Evolutionary conservation across 1,140 invertebrate species (phyloP).

Genomic region (Sitophilus oryzae): DNA sequence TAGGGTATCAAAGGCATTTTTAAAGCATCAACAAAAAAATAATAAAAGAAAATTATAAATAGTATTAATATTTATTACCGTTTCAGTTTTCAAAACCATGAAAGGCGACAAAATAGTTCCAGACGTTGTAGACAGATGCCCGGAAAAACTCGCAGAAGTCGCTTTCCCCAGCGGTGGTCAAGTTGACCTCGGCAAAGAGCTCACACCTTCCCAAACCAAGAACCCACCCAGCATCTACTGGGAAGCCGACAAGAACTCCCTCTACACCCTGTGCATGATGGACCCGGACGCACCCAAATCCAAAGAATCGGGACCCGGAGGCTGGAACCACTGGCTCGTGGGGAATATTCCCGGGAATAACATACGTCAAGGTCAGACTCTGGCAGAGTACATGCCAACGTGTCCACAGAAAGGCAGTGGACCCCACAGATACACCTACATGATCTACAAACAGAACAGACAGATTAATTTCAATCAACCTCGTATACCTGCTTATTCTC

Average conservation of each 20-base stretch:
- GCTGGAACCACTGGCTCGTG: slow-evolving; percentile 90
- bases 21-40: too few relatives aligned
- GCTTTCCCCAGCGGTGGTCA: slow-evolving; percentile 48
- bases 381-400: slow-evolving; percentile 76
- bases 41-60: too few relatives aligned
- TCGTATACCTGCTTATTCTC: slow-evolving; percentile 50
- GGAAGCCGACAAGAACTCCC: slow-evolving; percentile 53
- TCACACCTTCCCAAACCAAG: slow-evolving; percentile 70
- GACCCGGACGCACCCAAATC: slow-evolving; percentile 87
- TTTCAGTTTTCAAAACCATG: slow-evolving; percentile 28
- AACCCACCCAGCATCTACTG: slow-evolving; percentile 59
- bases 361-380: slow-evolving; percentile 56
- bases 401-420: slow-evolving; percentile 75
- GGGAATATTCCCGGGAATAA: slow-evolving; percentile 79
- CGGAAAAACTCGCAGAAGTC: slow-evolving; percentile 28
- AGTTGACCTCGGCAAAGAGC: slow-evolving; percentile 64
- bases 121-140: slow-evolving; percentile 33
- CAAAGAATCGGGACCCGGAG: slow-evolving; percentile 64
- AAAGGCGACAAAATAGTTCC: slow-evolving; percentile 31
- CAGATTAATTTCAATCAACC: slow-evolving; percentile 64
- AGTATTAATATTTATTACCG: too few relatives aligned
- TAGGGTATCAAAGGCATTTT: too few relatives aligned
- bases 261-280: slow-evolving; percentile 76
- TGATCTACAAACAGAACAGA: slow-evolving; percentile 74
- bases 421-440: slow-evolving; percentile 82